phyloP scores from a whole-genome alignment of 2,797 vertebrate species.

The Enteromius anoplus region DNA sequence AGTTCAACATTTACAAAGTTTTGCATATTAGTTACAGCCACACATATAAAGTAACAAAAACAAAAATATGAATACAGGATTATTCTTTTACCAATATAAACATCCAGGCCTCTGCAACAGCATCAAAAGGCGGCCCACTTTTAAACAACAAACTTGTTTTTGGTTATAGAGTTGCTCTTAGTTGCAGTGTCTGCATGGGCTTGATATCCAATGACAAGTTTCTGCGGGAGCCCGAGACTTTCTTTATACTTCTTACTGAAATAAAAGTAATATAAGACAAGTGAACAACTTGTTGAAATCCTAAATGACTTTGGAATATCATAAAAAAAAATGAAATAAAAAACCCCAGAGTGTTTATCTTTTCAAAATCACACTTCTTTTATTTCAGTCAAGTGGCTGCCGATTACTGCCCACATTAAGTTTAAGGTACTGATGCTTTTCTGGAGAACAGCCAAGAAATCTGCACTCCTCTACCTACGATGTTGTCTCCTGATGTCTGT shows the following conservation, averaged over 20 bases:
- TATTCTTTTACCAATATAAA: neutral
- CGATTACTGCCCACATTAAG: neutral
- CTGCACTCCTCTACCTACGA: neutral
- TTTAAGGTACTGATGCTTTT: neutral
- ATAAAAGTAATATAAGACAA: slow-evolving; percentile 25
- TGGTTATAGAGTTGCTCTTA: slow-evolving; percentile 81
- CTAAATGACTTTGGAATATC: neutral
- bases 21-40: slow-evolving; percentile 1
- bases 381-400: neutral
- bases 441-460: neutral
- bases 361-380: neutral
- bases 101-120: neutral
- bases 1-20: neutral
- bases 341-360: neutral
- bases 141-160: slow-evolving; percentile 86
- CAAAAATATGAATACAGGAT: neutral
- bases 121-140: neutral
- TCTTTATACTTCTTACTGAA: slow-evolving; percentile 82
- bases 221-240: slow-evolving; percentile 78
- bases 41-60: slow-evolving; percentile 6
- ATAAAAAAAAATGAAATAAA: neutral
- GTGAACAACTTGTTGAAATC: neutral
- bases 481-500: neutral
- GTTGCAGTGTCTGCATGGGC: slow-evolving; percentile 84
- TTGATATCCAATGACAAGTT: slow-evolving; percentile 85